phyloP scores from a whole-genome alignment of 1,140 invertebrate genomes.

The Caenorhabditis latens region DNA sequence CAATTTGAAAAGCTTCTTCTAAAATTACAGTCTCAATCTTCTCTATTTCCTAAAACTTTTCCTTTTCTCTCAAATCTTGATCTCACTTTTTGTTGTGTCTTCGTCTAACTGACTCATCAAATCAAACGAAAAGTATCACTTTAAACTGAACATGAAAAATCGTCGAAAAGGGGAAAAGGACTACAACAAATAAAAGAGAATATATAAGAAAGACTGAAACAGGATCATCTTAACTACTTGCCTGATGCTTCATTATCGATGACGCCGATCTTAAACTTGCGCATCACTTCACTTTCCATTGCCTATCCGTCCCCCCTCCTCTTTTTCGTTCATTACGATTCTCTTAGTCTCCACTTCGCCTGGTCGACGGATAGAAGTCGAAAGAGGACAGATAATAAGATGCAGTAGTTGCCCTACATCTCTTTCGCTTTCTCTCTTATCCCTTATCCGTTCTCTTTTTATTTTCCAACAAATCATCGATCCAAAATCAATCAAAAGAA shows the following conservation, averaged over 20 bases:
- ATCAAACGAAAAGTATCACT: conserved; percentile 8
- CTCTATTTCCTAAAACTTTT: background rate
- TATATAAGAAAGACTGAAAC: conserved; percentile 8
- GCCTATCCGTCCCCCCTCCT: background rate
- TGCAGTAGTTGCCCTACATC: conserved; percentile 52
- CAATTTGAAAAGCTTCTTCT: no score
- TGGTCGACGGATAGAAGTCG: background rate
- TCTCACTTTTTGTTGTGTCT: background rate
- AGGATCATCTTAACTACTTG: conserved; percentile 26
- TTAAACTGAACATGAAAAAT: conserved; percentile 32
- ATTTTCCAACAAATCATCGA: conserved; percentile 9
- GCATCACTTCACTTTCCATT: conserved; percentile 28
- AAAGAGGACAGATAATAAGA: background rate
- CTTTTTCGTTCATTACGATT: background rate
- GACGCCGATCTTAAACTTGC: conserved; percentile 48
- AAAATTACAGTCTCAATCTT: no score
- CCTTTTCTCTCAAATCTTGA: background rate
- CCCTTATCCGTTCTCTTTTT: conserved; percentile 37
- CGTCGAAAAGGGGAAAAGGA: background rate
- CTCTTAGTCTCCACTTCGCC: background rate
- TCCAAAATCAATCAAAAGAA: background rate
- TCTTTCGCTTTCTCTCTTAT: background rate
- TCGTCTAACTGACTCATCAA: conserved; percentile 24
- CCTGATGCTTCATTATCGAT: background rate
- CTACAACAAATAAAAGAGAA: background rate